Percentiles rank a stretch among this genome's conserved stretches.
Evolutionary conservation across 2,797 vertebrate genomes (phyloP).

Genomic region (Salmo trutta): DNA sequence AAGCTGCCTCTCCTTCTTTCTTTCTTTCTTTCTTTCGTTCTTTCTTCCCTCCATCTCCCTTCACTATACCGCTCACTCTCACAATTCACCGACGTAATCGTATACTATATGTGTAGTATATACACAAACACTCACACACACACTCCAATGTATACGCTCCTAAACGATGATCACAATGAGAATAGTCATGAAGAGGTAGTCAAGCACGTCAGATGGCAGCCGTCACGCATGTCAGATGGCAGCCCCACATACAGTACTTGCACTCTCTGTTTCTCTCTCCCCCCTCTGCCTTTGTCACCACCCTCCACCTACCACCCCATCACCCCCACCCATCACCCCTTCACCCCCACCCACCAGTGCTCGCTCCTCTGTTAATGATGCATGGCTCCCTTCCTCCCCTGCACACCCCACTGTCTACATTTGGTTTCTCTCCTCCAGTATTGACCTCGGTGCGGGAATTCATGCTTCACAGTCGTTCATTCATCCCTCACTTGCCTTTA

Average conservation of each 20-base stretch:
- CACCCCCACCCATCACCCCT: neutral
- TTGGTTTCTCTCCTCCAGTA: conserved; percentile 3
- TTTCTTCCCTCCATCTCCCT: conserved; percentile 45
- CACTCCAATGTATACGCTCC: conserved; percentile 27
- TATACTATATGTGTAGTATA: conserved; percentile 38
- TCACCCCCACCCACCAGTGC: neutral
- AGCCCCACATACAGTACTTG: neutral
- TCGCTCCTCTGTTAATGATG: conserved; percentile 7
- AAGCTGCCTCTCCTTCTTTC: conserved; percentile 36
- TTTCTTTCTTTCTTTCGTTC: conserved; percentile 55
- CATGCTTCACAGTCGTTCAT: neutral
- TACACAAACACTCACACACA: conserved; percentile 27
- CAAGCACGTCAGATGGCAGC: neutral
- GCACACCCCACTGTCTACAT: neutral
- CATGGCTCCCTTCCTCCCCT: neutral
- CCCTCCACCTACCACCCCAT: neutral
- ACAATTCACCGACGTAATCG: conserved; percentile 50
- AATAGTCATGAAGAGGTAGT: neutral
- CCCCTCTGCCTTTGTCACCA: neutral
- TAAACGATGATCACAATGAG: neutral
- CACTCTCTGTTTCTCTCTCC: neutral
- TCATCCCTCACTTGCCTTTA: neutral
- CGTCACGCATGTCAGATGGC: neutral
- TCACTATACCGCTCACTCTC: conserved; percentile 48
- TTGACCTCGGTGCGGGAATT: conserved; percentile 3